Evolutionary conservation across 1,140 invertebrate species (phyloP).

Genomic region (Spodoptera litura): DNA sequence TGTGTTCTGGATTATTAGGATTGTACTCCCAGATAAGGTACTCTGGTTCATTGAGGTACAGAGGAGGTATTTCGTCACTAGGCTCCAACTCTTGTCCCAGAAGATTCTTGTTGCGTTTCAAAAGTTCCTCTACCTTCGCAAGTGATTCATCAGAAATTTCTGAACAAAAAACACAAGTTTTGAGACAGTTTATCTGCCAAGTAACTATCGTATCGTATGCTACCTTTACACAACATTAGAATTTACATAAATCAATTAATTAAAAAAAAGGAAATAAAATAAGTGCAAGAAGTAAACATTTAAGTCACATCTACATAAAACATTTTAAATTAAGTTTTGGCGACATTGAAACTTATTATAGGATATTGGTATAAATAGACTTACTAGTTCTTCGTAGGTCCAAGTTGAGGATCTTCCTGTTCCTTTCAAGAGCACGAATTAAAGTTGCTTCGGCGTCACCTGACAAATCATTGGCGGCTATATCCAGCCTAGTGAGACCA

Average conservation of each 20-base stretch:
- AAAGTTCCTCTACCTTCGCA: slow-evolving; percentile 71
- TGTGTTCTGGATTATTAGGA: slow-evolving; percentile 80
- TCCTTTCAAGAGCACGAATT: slow-evolving; percentile 72
- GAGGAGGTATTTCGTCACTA: slow-evolving; percentile 76
- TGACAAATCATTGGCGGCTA: slow-evolving; percentile 81
- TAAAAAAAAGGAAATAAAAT: too few species aligned
- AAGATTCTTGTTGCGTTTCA: slow-evolving; percentile 74
- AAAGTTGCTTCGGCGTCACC: slow-evolving; percentile 79
- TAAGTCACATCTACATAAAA: too few species aligned
- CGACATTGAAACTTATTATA: too few species aligned
- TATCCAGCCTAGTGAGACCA: slow-evolving; percentile 78
- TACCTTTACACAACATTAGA: too few species aligned
- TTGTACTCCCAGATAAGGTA: slow-evolving; percentile 85
- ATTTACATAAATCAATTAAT: too few species aligned
- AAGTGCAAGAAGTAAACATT: too few species aligned
- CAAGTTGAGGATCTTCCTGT: slow-evolving; percentile 74
- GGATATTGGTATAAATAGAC: slow-evolving; percentile 46
- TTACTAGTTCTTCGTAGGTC: slow-evolving; percentile 79
- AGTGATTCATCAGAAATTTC: slow-evolving; percentile 78
- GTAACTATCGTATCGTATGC: too few species aligned
- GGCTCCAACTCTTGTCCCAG: slow-evolving; percentile 72
- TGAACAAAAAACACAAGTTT: slow-evolving; percentile 47
- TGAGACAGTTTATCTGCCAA: too few species aligned
- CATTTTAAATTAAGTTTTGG: too few species aligned
- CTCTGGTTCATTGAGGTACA: slow-evolving; percentile 82